These are phyloP conservation scores for Neomicropteryx cornuta DNA, from an alignment of 1,140 invertebrate genomes.

Conservation along the genomic window DNA sequence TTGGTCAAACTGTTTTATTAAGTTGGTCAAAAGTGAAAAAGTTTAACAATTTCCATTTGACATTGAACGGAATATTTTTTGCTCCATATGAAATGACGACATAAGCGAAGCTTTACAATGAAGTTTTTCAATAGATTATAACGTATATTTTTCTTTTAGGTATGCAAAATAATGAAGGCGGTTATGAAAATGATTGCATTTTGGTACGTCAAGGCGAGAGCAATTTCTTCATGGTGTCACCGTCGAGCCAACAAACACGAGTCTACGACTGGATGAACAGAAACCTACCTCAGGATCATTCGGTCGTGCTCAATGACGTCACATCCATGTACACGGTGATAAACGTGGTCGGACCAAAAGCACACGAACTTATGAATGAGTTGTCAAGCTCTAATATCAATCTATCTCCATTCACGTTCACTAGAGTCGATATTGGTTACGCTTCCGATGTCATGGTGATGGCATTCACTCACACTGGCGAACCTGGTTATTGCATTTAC, in stretches of 20 bases:
- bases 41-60: no score
- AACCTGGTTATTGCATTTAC: slow-evolving; percentile 74
- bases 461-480: slow-evolving; percentile 73
- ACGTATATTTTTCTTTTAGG: no score
- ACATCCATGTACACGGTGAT: slow-evolving; percentile 78
- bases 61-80: no score
- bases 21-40: no score
- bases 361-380: slow-evolving; percentile 57
- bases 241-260: slow-evolving; percentile 69
- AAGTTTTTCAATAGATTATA: no score
- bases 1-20: no score
- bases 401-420: slow-evolving; percentile 65
- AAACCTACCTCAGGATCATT: slow-evolving; percentile 51
- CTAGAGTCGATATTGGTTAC: slow-evolving; percentile 64
- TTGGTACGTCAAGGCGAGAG: slow-evolving; percentile 58
- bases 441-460: slow-evolving; percentile 69
- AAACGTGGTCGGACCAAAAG: slow-evolving; percentile 73
- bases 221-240: slow-evolving; percentile 75
- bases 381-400: slow-evolving; percentile 59
- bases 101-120: no score
- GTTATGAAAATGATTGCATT: slow-evolving; percentile 76
- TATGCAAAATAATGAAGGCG: slow-evolving; percentile 72
- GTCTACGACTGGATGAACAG: slow-evolving; percentile 63
- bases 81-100: no score
- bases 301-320: slow-evolving; percentile 59